phyloP scores from a whole-genome alignment of 2,113 vertebrate genomes.

The Crotalus helleri region DNA sequence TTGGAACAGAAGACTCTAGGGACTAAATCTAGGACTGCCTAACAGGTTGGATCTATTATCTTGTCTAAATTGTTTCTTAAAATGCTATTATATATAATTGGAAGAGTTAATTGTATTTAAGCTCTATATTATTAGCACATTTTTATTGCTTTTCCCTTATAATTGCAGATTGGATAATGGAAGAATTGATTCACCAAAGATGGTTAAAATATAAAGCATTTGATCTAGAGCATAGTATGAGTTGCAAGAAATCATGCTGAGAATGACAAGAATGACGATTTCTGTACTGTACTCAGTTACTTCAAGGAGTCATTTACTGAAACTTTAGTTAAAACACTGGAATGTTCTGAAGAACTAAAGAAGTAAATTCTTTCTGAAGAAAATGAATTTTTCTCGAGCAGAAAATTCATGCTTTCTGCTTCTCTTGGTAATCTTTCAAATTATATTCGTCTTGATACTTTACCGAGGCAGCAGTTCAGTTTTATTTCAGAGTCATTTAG shows the following conservation, averaged over 20 bases:
- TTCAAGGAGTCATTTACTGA: background rate
- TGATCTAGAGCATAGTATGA: background rate
- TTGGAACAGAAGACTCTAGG: background rate
- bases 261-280: background rate
- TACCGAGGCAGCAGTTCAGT: conserved; percentile 56
- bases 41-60: background rate
- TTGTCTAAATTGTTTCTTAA: background rate
- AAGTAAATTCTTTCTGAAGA: conserved; percentile 21
- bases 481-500: conserved; percentile 28
- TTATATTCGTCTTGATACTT: conserved; percentile 62
- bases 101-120: background rate
- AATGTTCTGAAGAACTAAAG: background rate
- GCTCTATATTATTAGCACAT: rapidly evolving
- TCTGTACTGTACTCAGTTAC: background rate
- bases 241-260: background rate
- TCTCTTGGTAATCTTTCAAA: conserved; percentile 57
- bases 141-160: background rate
- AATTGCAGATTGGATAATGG: background rate
- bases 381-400: conserved; percentile 48
- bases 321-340: background rate
- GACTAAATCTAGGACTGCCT: background rate
- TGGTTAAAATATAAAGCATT: background rate
- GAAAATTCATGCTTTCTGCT: conserved; percentile 62
- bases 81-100: background rate
- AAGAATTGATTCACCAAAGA: background rate